A percentile compares a stretch with the other conserved stretches of the same genome.
These are phyloP conservation scores for Zaprionus gabonicus DNA, from an alignment of 1,140 invertebrate species.

Conservation along the genomic window DNA sequence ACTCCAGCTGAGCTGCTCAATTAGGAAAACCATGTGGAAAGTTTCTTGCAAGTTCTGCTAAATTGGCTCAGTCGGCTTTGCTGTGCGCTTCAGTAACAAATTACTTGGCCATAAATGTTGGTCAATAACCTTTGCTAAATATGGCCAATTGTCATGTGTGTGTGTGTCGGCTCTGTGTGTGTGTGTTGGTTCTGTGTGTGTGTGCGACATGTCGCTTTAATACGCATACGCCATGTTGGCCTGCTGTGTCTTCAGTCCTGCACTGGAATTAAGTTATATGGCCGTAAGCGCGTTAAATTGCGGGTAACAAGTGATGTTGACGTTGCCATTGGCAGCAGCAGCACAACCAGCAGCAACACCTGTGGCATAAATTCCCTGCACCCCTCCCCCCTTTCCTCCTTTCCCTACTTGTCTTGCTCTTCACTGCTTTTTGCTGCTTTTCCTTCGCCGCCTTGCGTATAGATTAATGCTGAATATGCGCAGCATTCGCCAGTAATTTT, in stretches of 20 bases:
- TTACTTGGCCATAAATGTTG: constrained; percentile 34
- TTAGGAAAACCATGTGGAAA: constrained; percentile 17
- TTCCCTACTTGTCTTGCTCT: neutral
- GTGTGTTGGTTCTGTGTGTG: neutral
- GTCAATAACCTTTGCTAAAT: constrained; percentile 16
- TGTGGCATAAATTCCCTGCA: constrained; percentile 65
- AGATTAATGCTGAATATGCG: constrained; percentile 80
- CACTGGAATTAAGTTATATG: constrained; percentile 41
- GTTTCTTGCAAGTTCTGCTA: constrained; percentile 7
- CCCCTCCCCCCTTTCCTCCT: too few relatives aligned
- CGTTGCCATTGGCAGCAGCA: neutral
- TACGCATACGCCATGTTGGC: constrained; percentile 36
- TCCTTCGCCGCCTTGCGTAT: constrained; percentile 40
- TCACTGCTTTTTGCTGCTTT: neutral
- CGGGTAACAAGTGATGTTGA: constrained; percentile 41
- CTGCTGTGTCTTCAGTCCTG: neutral
- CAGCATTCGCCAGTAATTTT: constrained; percentile 67
- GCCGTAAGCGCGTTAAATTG: constrained; percentile 64
- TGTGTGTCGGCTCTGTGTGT: neutral
- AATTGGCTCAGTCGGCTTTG: constrained; percentile 13
- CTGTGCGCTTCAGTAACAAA: constrained; percentile 1
- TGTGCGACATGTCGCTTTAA: constrained; percentile 16
- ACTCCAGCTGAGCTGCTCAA: constrained; percentile 7
- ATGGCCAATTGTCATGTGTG: constrained; percentile 15
- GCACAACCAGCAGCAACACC: constrained; percentile 46